Conservation (phyloP, 2,113 vertebrate genomes). For the Vulpes ferrilata region DNA sequence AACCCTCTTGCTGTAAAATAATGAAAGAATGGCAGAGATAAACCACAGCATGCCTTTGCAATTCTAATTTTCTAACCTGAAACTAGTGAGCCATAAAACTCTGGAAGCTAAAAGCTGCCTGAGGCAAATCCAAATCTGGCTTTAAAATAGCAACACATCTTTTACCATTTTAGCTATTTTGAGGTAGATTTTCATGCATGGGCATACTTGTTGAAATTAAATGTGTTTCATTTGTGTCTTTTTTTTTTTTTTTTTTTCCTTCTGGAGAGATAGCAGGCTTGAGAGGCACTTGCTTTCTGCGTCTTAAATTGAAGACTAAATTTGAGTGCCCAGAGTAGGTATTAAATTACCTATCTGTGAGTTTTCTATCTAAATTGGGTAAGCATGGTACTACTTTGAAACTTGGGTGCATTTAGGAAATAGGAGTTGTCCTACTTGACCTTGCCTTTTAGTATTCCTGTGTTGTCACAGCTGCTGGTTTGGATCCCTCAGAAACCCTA, state of each 20-base stretch:
- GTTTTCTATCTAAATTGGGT: conserved; percentile 6
- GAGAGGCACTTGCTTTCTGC: background rate
- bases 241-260: background rate
- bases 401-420: background rate
- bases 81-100: conserved; percentile 14
- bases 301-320: conserved; percentile 1
- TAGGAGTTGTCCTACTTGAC: background rate
- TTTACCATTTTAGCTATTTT: conserved; percentile 66
- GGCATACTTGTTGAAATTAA: conserved; percentile 23
- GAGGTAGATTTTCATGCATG: conserved; percentile 43
- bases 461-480: background rate
- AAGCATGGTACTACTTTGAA: background rate
- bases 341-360: background rate
- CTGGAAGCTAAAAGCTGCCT: conserved; percentile 41
- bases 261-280: background rate
- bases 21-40: background rate
- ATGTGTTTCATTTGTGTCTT: conserved; percentile 46
- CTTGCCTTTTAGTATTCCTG: background rate
- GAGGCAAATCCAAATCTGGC: conserved; percentile 49
- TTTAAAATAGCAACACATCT: conserved; percentile 73
- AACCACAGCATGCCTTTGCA: conserved; percentile 33
- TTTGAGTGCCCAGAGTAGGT: background rate
- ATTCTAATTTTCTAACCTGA: conserved; percentile 66
- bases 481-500: background rate
- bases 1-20: conserved; percentile 24